These are phyloP conservation scores for Halichoerus grypus DNA, from an alignment of 2,113 vertebrate species.

Conservation along the genomic window DNA sequence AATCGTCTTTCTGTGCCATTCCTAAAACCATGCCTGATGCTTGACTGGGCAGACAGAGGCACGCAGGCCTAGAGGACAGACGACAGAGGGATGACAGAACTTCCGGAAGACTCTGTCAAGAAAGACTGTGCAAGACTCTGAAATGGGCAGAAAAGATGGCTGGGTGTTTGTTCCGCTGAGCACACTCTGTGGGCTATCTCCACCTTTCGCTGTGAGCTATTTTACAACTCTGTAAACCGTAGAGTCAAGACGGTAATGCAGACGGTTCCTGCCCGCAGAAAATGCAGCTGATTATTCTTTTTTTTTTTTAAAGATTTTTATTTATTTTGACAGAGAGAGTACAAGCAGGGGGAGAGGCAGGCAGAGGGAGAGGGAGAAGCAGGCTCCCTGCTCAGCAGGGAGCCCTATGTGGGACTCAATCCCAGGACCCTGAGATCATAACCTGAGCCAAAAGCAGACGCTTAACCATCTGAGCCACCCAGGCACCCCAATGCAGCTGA, in stretches of 20 bases:
- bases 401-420: too few species aligned
- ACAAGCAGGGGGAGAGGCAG: too few species aligned
- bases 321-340: too few species aligned
- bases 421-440: too few species aligned
- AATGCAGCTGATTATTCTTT: neutral
- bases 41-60: neutral
- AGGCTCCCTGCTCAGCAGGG: too few species aligned
- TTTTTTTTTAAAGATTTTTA: neutral
- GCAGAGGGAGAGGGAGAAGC: too few species aligned
- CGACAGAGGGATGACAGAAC: neutral
- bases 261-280: conserved; percentile 19
- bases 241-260: neutral
- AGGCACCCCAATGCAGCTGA: too few species aligned
- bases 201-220: neutral
- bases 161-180: neutral
- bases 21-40: neutral
- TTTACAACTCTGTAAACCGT: neutral
- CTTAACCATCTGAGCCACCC: too few species aligned
- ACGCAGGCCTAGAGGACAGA: neutral
- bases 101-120: neutral
- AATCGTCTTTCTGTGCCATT: neutral
- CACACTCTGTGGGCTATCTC: neutral
- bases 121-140: neutral
- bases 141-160: neutral
- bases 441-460: too few species aligned